Evolutionary conservation across 2,888 invertebrate species (phyloP).

Genomic region (Eupithecia subfuscata): DNA sequence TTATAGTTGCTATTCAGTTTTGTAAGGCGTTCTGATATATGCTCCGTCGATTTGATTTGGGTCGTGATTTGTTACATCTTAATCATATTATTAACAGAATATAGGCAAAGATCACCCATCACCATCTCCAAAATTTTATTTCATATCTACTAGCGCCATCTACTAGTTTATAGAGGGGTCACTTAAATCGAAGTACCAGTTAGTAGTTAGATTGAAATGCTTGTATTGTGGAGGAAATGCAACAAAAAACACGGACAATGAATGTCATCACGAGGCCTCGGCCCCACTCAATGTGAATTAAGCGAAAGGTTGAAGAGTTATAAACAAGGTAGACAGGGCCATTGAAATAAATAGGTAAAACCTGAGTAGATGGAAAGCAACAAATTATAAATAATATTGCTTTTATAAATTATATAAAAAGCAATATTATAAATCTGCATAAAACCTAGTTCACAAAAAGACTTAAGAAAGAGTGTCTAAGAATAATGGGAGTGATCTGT

Average conservation of each 20-base stretch:
- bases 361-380: neutral
- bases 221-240: slow-evolving; percentile 16
- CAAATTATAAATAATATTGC: too few species aligned
- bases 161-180: neutral
- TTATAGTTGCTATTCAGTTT: slow-evolving; percentile 2
- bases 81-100: neutral
- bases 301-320: slow-evolving; percentile 41
- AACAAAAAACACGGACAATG: slow-evolving; percentile 46
- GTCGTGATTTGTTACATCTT: neutral
- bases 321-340: slow-evolving; percentile 23
- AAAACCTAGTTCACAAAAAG: neutral
- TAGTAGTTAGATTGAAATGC: neutral
- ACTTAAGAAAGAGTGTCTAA: neutral
- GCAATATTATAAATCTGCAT: neutral
- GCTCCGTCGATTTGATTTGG: neutral
- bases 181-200: neutral
- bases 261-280: slow-evolving; percentile 66
- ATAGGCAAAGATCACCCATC: neutral
- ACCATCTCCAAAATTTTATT: neutral
- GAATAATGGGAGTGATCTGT: neutral
- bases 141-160: neutral
- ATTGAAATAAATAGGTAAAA: neutral
- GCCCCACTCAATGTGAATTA: slow-evolving; percentile 45
- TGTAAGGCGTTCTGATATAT: neutral
- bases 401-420: too few species aligned